A percentile compares a stretch with the other conserved stretches of the same genome.
These are phyloP conservation scores for Drosophila dives DNA, from an alignment of 2,888 invertebrate genomes.

Conservation along the genomic window DNA sequence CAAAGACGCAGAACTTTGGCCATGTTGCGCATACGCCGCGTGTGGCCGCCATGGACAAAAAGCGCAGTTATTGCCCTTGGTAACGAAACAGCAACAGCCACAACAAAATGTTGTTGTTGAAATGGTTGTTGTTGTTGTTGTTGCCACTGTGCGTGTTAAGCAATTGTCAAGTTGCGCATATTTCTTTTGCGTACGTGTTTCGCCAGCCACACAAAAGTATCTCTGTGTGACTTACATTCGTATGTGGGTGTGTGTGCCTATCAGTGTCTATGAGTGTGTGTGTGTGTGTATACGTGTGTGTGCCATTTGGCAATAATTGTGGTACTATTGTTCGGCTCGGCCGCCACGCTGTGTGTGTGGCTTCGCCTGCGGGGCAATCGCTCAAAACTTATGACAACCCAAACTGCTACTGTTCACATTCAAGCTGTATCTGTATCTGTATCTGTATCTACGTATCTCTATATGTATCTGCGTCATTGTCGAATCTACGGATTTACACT, in stretches of 20 bases:
- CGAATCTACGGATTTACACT: constrained; percentile 6
- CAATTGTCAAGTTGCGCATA: constrained; percentile 64
- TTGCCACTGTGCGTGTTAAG: constrained; percentile 48
- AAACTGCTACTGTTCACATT: constrained; percentile 75
- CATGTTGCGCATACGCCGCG: constrained; percentile 77
- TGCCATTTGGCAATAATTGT: constrained; percentile 78
- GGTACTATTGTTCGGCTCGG: constrained; percentile 64
- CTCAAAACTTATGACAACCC: constrained; percentile 82
- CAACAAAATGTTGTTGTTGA: constrained; percentile 24
- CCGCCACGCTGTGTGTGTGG: constrained; percentile 77
- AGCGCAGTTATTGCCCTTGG: constrained; percentile 53
- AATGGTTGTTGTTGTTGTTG: constrained; percentile 35
- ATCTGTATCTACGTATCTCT: constrained; percentile 21
- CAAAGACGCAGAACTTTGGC: constrained; percentile 64
- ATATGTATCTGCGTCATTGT: constrained; percentile 16
- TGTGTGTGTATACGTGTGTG: constrained; percentile 40
- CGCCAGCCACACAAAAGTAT: constrained; percentile 23
- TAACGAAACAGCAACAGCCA: constrained; percentile 24
- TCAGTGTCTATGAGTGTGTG: constrained; percentile 23
- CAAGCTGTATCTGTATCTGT: constrained; percentile 53
- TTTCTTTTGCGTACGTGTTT: constrained; percentile 50
- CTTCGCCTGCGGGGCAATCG: constrained; percentile 81
- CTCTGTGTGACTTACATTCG: constrained; percentile 47
- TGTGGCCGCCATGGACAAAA: constrained; percentile 65
- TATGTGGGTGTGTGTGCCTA: constrained; percentile 48